phyloP scores from a whole-genome alignment of 2,113 vertebrate species.

The Megatriorchis doriae region DNA sequence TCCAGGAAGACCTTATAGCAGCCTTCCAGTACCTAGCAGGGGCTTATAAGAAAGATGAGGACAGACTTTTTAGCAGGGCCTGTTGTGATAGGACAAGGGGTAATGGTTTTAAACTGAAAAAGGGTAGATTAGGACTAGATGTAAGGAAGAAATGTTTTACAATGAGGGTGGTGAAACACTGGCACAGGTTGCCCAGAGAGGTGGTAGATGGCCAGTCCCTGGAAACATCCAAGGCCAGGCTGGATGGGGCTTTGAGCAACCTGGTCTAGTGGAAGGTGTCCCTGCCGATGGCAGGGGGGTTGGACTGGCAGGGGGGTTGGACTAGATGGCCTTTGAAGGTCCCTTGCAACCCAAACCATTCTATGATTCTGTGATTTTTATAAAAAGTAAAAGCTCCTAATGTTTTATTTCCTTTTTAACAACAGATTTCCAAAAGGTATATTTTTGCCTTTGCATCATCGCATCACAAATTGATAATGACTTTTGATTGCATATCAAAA shows the following conservation, averaged over 20 bases:
- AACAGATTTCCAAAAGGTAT: background rate
- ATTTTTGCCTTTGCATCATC: background rate
- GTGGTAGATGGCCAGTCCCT: background rate
- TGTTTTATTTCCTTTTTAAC: background rate
- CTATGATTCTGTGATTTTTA: background rate
- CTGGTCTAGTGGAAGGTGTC: too few relatives aligned
- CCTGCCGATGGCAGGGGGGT: too few relatives aligned
- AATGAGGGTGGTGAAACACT: accelerated
- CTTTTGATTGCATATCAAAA: background rate
- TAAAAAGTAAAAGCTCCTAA: background rate
- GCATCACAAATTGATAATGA: too few relatives aligned
- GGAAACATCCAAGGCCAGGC: background rate
- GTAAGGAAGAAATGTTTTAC: background rate
- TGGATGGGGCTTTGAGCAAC: background rate
- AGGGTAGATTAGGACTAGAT: background rate
- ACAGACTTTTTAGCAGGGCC: background rate
- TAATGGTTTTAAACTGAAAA: background rate
- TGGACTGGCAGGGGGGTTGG: too few relatives aligned
- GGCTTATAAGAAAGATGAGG: too few relatives aligned
- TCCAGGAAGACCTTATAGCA: too few relatives aligned
- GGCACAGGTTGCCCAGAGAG: background rate
- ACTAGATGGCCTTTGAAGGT: background rate
- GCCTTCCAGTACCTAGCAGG: too few relatives aligned
- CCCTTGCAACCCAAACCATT: background rate
- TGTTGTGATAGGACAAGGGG: accelerated